phyloP scores from a whole-genome alignment of 2,888 invertebrate genomes.

The Shargacucullia verbasci region DNA sequence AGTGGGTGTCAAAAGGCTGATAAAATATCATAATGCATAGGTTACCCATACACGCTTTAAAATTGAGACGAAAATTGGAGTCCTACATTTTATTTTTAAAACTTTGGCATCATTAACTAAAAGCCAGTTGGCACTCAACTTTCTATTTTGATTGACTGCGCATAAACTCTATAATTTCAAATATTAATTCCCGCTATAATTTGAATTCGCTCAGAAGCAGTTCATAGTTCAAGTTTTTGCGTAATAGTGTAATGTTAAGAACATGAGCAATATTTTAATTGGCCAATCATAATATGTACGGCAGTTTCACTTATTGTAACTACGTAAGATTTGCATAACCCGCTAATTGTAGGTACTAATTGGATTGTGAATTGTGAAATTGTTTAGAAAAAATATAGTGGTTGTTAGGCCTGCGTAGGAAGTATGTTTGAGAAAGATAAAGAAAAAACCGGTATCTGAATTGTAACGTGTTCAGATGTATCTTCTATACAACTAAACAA shows the following conservation, averaged over 20 bases:
- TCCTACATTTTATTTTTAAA: conserved; percentile 3
- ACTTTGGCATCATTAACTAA: conserved; percentile 27
- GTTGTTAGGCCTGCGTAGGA: too few species aligned
- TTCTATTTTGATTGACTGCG: conserved; percentile 71
- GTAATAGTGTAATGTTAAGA: conserved; percentile 66
- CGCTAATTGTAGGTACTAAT: conserved; percentile 50
- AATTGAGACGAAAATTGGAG: not conserved
- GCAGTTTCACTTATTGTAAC: conserved; percentile 60
- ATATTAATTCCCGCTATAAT: conserved; percentile 71
- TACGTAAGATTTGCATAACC: conserved; percentile 54
- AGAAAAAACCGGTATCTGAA: too few species aligned
- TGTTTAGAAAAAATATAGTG: conserved; percentile 4
- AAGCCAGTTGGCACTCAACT: conserved; percentile 58
- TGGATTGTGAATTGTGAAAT: conserved; percentile 42
- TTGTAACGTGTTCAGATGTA: too few species aligned
- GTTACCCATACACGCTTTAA: not conserved
- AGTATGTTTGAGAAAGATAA: too few species aligned
- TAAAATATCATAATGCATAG: too few species aligned
- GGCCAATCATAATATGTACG: conserved; percentile 58
- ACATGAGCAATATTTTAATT: conserved; percentile 67
- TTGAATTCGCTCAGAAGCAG: conserved; percentile 69
- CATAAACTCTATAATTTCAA: conserved; percentile 65
- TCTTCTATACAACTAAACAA: too few species aligned
- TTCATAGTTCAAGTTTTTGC: conserved; percentile 73
- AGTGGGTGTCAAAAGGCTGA: too few species aligned